Conservation (phyloP, 2,888 invertebrate species). For the Allygus modestus region DNA sequence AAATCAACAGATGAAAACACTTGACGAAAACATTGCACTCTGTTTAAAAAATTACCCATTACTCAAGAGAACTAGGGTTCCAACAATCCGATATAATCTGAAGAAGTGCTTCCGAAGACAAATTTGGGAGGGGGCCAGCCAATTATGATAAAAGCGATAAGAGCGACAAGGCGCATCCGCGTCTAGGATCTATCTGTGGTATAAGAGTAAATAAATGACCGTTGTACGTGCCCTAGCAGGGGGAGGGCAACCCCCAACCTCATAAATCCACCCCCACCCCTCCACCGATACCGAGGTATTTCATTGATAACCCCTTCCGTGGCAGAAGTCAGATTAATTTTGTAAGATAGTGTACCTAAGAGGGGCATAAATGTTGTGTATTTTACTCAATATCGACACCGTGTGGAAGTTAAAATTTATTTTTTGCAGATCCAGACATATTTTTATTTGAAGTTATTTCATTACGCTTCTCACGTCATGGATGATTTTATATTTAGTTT, state of each 20-base stretch:
- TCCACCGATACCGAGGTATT: neutral
- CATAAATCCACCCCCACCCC: slow-evolving; percentile 3
- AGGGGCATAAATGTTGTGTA: no score
- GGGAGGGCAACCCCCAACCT: neutral
- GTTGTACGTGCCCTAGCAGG: neutral
- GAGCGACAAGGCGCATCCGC: neutral
- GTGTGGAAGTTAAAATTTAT: no score
- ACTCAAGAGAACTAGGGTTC: neutral
- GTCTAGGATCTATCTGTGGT: slow-evolving; percentile 17
- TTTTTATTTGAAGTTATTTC: no score
- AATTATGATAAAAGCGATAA: slow-evolving; percentile 51
- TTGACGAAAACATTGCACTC: neutral
- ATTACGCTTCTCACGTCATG: no score
- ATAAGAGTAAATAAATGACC: slow-evolving; percentile 23
- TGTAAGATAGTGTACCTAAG: neutral
- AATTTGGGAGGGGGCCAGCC: slow-evolving; percentile 33
- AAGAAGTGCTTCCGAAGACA: neutral
- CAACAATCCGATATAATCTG: neutral
- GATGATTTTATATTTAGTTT: no score
- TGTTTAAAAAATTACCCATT: neutral
- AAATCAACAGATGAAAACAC: no score
- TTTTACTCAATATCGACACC: no score
- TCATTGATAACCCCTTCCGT: neutral
- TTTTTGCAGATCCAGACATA: no score
- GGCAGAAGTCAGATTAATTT: neutral